Evolutionary conservation across 2,888 invertebrate genomes (phyloP).

Genomic region (Nymphalis urticae): DNA sequence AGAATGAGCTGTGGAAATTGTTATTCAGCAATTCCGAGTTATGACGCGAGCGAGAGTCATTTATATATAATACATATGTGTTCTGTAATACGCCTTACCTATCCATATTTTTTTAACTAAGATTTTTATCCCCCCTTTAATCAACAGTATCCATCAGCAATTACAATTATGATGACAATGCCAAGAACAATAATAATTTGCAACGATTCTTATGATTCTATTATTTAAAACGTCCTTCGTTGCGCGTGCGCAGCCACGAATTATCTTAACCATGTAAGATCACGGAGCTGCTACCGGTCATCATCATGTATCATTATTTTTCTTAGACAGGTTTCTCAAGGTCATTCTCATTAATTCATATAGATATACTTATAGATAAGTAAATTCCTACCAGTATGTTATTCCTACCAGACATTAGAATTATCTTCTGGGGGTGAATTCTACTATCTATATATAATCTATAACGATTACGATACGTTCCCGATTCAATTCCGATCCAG

Average conservation of each 20-base stretch:
- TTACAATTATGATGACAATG: not conserved
- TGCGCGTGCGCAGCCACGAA: conserved; percentile 18
- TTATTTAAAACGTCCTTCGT: conserved; percentile 23
- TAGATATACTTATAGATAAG: not conserved
- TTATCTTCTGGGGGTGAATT: too few relatives aligned
- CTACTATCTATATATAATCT: too few relatives aligned
- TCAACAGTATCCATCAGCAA: not conserved
- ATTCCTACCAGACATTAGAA: too few relatives aligned
- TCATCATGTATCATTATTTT: conserved; percentile 12
- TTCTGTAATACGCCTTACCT: too few relatives aligned
- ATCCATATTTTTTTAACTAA: too few relatives aligned
- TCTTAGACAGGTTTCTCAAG: not conserved
- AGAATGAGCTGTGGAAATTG: too few relatives aligned
- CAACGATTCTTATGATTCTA: not conserved
- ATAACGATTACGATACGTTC: too few relatives aligned
- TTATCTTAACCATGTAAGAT: conserved; percentile 10
- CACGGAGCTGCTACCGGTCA: conserved; percentile 1
- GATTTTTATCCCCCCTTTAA: not conserved
- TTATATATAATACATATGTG: too few relatives aligned
- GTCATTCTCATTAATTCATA: not conserved
- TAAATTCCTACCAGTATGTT: too few relatives aligned
- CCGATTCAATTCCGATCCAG: too few relatives aligned
- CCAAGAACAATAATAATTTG: not conserved
- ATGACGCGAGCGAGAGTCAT: too few relatives aligned
- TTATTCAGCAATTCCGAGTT: too few relatives aligned